Conservation (phyloP, 2,888 invertebrate genomes). For the Lumbricus terrestris region DNA sequence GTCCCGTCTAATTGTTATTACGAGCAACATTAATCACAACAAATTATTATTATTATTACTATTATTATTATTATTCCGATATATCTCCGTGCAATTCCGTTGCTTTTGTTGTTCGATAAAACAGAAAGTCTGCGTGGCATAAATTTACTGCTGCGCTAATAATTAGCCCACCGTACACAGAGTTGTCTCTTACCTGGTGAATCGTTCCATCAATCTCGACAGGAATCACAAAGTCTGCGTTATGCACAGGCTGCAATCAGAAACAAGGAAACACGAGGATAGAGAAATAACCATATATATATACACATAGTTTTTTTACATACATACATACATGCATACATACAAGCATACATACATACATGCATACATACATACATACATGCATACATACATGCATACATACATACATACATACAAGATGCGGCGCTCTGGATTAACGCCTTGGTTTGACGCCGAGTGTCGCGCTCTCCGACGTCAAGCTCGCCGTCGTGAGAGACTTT, state of each 20-base stretch:
- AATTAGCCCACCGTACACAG: not conserved
- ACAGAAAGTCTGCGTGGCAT: not conserved
- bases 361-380: no score
- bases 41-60: no score
- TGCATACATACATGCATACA: no score
- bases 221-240: slow-evolving; percentile 99
- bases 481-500: no score
- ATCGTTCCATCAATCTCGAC: slow-evolving; percentile 99
- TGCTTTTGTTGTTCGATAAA: not conserved
- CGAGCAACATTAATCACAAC: not conserved
- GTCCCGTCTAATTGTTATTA: not conserved
- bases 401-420: no score
- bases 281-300: no score
- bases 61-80: not conserved
- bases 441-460: no score
- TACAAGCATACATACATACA: no score
- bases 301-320: no score
- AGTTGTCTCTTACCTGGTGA: slow-evolving; percentile 72
- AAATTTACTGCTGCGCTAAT: not conserved
- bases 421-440: no score
- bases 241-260: slow-evolving; percentile 85
- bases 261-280: not conserved
- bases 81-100: not conserved
- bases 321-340: no score
- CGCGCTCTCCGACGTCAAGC: no score